Evolutionary conservation across 2,113 vertebrate genomes (phyloP).

Genomic region (Ornithorhynchus anatinus): DNA sequence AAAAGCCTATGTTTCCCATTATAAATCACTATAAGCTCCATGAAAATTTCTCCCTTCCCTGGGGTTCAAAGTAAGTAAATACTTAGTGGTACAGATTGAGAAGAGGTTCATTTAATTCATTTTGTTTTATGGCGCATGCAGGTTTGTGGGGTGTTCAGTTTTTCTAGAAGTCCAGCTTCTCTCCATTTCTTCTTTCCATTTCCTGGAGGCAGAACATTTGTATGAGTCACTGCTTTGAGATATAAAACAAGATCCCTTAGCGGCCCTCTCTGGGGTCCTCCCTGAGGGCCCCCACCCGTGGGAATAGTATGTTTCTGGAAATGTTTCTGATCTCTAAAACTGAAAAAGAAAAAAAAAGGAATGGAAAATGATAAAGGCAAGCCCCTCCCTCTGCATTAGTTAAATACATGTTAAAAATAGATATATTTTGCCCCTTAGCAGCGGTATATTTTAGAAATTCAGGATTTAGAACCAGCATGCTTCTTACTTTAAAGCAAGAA

Average conservation of each 20-base stretch:
- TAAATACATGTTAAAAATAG: not conserved
- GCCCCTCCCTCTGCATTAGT: not conserved
- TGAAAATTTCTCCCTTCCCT: constrained; percentile 71
- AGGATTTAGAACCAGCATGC: not conserved
- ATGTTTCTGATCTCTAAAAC: constrained; percentile 12
- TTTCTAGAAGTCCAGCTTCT: constrained; percentile 32
- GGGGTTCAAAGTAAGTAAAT: constrained; percentile 66
- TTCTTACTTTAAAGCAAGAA: too few relatives aligned
- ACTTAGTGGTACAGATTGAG: constrained; percentile 32
- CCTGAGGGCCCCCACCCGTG: constrained; percentile 25
- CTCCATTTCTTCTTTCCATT: not conserved
- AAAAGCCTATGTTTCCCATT: constrained; percentile 71
- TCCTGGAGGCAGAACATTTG: constrained; percentile 56
- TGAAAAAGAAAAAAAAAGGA: not conserved
- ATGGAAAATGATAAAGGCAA: not conserved
- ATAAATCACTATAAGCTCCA: constrained; percentile 78
- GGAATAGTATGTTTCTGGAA: constrained; percentile 19
- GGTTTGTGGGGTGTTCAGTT: constrained; percentile 40
- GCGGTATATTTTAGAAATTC: not conserved
- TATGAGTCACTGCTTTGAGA: constrained; percentile 35
- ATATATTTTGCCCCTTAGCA: not conserved
- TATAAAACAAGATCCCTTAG: constrained; percentile 9
- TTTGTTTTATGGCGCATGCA: constrained; percentile 10
- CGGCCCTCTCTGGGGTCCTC: not conserved
- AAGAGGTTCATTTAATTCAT: constrained; percentile 32